Evolutionary conservation across 2,888 invertebrate species (phyloP), one percentile per base, ranked within the genome.

Genomic region (Melikaiella ostensackeni): DNA sequence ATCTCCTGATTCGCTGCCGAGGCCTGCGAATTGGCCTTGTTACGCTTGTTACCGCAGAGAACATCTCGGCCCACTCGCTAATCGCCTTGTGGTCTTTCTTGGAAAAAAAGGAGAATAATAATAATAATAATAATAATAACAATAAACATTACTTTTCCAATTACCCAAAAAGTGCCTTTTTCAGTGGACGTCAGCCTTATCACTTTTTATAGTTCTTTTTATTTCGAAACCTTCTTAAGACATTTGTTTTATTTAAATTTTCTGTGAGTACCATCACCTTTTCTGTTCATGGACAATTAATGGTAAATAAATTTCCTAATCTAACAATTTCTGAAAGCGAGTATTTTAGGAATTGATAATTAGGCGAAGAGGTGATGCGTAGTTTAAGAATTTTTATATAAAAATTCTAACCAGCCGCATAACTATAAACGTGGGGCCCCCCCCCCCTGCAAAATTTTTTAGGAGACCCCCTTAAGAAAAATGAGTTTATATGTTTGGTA

Each of bases 1-100:
- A 21, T 27, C 66, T 46, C 42, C 42, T 42, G 42, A 66, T 66
- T 66, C 42, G 42, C 38, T 19, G 27, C 9, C 66, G 46, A 27
- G 46, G 13, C 42, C 27, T 42, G 38, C 21, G 13, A 38, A 64
- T 24, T 38, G 46, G 27, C 66, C 66, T 46, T 66, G 66, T 66
- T 66, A 66, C 66, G 19, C 27, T 66, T 66, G 46, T 66, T 66
- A 66, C 66, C 46, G 30, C 27, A 66, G 42, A 66, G 42, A 66
- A 27, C 42, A 66, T 66, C 19, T 64, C 35, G 24, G 24, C 24
- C 21, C 7, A 66, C 19, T 46, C 42, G 46, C 46, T 66, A 66
- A 46, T 46, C 19, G 66, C 3, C 46, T 24, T 64, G 35, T 42
- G 7, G 38, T 16, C n/a, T 57, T 57, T 57, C 57, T 59, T 59